Evolutionary conservation across 2,113 vertebrate genomes (phyloP).

Genomic region (Aplodontia rufa): DNA sequence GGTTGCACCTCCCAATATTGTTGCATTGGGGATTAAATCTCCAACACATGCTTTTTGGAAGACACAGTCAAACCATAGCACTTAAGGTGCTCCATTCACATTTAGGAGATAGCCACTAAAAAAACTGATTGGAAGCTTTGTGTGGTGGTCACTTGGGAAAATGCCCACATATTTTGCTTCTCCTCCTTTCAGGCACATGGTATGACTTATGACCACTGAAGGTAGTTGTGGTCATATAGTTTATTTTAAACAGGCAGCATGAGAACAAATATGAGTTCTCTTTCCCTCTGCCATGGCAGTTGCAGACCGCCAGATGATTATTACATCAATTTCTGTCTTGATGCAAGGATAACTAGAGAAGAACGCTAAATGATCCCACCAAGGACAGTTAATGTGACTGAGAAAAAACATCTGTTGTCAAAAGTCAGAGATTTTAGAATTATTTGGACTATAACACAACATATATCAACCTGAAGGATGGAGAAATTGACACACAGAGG

Average conservation of each 20-base stretch:
- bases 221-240: neutral
- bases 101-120: neutral
- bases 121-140: neutral
- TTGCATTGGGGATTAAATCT: neutral
- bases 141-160: neutral
- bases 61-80: neutral
- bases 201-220: neutral
- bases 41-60: neutral
- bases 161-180: neutral
- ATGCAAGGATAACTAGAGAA: neutral
- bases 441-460: neutral
- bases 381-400: neutral
- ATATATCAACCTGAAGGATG: neutral
- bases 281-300: neutral
- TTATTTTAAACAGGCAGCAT: neutral
- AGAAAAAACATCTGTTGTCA: neutral
- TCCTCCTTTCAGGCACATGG: neutral
- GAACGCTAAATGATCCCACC: neutral
- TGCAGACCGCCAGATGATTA: neutral
- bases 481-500: neutral
- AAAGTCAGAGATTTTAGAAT: neutral
- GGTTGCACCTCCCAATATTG: neutral
- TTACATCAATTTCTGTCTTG: neutral
- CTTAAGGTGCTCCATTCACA: neutral
- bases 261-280: neutral